Conservation (phyloP, 2,888 invertebrate species). For the Lapara coniferarum region DNA sequence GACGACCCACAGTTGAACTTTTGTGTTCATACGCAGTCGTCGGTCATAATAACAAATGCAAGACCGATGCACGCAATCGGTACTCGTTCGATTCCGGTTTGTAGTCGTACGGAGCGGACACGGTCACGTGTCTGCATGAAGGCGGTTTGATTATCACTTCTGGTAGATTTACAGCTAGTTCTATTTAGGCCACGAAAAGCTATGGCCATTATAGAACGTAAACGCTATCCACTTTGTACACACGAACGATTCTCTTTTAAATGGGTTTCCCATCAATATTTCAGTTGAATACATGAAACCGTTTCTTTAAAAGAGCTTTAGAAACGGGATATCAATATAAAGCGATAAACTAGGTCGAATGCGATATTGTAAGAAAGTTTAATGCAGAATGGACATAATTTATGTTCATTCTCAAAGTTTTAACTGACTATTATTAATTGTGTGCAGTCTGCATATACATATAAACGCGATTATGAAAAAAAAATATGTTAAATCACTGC, state of each 20-base stretch:
- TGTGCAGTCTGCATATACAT: too few relatives aligned
- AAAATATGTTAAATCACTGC: not conserved
- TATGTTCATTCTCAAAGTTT: not conserved
- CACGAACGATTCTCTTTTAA: not conserved
- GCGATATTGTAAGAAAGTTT: not conserved
- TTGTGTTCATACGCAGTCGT: conserved; percentile 23
- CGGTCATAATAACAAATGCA: conserved; percentile 8
- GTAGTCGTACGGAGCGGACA: conserved; percentile 4
- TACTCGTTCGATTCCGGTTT: conserved; percentile 28
- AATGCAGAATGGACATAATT: not conserved
- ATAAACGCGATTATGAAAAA: too few relatives aligned
- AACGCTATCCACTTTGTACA: not conserved
- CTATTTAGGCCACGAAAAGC: conserved; percentile 30
- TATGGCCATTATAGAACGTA: conserved; percentile 23
- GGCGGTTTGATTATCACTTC: conserved; percentile 30
- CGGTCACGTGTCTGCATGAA: conserved; percentile 14
- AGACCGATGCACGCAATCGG: conserved; percentile 17
- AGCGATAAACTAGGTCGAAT: not conserved
- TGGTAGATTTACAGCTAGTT: conserved; percentile 30
- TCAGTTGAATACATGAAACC: not conserved
- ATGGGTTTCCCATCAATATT: not conserved
- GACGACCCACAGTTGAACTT: conserved; percentile 40
- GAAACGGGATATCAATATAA: not conserved
- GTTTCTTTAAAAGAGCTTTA: conserved; percentile 6
- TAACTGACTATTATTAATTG: not conserved